These are phyloP conservation scores for Scaptomyza tumidula DNA, from an alignment of 2,888 invertebrate genomes.

Conservation along the genomic window DNA sequence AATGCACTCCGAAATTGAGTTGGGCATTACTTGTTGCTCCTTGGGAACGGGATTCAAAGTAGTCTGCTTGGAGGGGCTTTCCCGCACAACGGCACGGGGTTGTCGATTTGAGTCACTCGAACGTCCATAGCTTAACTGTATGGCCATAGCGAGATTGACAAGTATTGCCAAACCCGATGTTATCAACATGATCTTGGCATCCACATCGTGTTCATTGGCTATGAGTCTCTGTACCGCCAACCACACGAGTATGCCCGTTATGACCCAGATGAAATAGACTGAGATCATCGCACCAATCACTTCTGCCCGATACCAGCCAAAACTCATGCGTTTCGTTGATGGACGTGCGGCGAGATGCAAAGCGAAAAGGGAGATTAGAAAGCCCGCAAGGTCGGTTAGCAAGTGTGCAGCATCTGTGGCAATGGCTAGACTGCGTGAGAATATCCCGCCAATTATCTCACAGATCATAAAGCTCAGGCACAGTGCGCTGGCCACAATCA, in stretches of 20 bases:
- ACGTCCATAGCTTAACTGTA: slow-evolving; percentile 52
- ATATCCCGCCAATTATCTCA: slow-evolving; percentile 58
- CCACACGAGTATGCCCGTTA: slow-evolving; percentile 97
- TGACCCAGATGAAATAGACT: slow-evolving; percentile 98
- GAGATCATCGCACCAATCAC: slow-evolving; percentile 98
- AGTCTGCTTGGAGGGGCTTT: not conserved
- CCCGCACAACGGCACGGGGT: not conserved
- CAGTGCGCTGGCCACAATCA: slow-evolving; percentile 57
- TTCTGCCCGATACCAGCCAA: slow-evolving; percentile 97
- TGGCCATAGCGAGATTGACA: slow-evolving; percentile 90
- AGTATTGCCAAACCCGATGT: slow-evolving; percentile 95
- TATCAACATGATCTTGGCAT: slow-evolving; percentile 94
- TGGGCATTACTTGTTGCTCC: slow-evolving; percentile 9
- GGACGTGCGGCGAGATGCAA: slow-evolving; percentile 51
- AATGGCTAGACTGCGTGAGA: slow-evolving; percentile 65
- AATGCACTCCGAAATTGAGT: slow-evolving; percentile 37
- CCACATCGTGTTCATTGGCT: slow-evolving; percentile 91
- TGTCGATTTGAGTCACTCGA: slow-evolving; percentile 16
- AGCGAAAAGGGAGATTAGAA: slow-evolving; percentile 65
- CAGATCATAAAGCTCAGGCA: slow-evolving; percentile 56
- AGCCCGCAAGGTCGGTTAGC: slow-evolving; percentile 61
- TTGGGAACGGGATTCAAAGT: not conserved
- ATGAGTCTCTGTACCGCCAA: slow-evolving; percentile 94
- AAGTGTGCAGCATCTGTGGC: slow-evolving; percentile 72
- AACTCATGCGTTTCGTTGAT: slow-evolving; percentile 88